These are phyloP conservation scores for Dendropsophus ebraccatus DNA, from an alignment of 2,113 vertebrate species.

Conservation along the genomic window DNA sequence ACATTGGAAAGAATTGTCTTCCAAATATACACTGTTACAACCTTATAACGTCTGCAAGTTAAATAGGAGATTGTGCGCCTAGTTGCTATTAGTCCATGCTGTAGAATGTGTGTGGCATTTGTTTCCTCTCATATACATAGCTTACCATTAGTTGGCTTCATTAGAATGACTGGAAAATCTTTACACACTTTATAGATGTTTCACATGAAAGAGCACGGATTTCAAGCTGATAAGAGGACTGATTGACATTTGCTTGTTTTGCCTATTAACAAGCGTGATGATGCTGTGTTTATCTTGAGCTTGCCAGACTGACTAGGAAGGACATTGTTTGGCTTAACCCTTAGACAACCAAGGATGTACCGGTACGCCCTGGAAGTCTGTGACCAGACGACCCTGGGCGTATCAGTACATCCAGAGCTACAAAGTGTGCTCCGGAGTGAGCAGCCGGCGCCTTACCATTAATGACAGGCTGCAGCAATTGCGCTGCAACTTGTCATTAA, in stretches of 20 bases:
- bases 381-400: too few species aligned
- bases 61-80: background rate
- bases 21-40: background rate
- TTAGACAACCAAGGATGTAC: too few species aligned
- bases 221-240: constrained; percentile 12
- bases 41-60: background rate
- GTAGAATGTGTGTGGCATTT: background rate
- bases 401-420: too few species aligned
- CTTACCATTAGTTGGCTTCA: constrained; percentile 10
- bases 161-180: constrained; percentile 35
- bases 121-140: background rate
- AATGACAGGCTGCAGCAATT: too few species aligned
- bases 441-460: too few species aligned
- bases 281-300: background rate
- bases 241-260: constrained; percentile 41
- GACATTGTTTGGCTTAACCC: background rate
- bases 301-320: background rate
- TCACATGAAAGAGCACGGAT: constrained; percentile 26
- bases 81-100: background rate
- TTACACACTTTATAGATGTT: constrained; percentile 49
- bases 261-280: constrained; percentile 30
- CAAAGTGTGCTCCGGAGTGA: too few species aligned
- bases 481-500: too few species aligned
- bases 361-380: too few species aligned
- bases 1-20: background rate